Conservation (phyloP, 2,888 invertebrate species). For the Leptopilina drosophilae region DNA sequence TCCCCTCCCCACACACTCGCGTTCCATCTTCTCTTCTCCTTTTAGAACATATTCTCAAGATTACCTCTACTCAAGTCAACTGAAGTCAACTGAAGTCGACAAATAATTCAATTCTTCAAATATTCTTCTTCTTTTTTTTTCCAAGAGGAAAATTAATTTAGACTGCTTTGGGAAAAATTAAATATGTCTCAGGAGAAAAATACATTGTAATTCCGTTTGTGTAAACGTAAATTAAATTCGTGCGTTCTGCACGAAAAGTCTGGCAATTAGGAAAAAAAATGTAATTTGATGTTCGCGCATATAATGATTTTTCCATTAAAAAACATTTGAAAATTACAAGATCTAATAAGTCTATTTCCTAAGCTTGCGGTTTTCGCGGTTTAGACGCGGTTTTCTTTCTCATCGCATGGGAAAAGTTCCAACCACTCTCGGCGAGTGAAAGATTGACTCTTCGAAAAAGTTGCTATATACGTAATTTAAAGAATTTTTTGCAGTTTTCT, state of each 20-base stretch:
- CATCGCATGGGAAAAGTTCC: background rate
- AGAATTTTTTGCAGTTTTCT: background rate
- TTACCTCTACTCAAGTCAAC: background rate
- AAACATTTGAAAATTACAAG: constrained; percentile 15
- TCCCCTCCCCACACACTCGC: constrained; percentile 49
- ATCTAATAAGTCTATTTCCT: constrained; percentile 42
- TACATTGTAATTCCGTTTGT: background rate
- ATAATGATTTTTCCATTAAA: constrained; percentile 26
- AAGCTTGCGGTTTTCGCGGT: constrained; percentile 47
- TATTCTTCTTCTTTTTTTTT: too few relatives aligned
- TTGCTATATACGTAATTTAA: background rate
- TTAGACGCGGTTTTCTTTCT: background rate
- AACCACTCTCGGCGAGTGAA: background rate
- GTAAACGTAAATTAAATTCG: background rate
- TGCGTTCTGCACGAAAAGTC: background rate
- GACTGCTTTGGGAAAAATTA: too few relatives aligned
- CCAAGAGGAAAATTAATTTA: too few relatives aligned
- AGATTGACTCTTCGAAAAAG: constrained; percentile 1
- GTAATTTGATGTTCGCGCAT: constrained; percentile 13
- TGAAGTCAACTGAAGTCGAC: constrained; percentile 26
- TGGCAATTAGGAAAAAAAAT: background rate
- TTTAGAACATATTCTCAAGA: constrained; percentile 9
- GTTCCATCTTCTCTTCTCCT: constrained; percentile 46
- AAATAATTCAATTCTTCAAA: constrained; percentile 6
- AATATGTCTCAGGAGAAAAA: too few relatives aligned